phyloP scores from a whole-genome alignment of 2,888 invertebrate genomes.

The Caenorhabditis auriculariae region DNA sequence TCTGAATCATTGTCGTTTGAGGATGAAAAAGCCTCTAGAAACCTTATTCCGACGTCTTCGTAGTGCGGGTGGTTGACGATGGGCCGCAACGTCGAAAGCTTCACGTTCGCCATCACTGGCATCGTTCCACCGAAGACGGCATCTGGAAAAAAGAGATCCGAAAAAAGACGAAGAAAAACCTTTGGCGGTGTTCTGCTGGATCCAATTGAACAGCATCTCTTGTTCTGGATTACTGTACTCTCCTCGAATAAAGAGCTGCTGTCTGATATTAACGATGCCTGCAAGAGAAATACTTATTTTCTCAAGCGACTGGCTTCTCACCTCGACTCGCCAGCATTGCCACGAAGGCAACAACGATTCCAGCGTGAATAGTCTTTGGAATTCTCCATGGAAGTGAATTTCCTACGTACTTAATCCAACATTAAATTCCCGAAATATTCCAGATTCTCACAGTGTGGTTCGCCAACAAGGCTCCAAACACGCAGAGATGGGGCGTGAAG shows the following conservation, averaged over 20 bases:
- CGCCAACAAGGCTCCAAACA: slow-evolving; percentile 74
- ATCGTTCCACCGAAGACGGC: slow-evolving; percentile 84
- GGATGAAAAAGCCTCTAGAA: slow-evolving; percentile 13
- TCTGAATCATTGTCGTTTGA: slow-evolving; percentile 67
- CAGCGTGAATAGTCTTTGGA: slow-evolving; percentile 4
- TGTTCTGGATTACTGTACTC: slow-evolving; percentile 76
- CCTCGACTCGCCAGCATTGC: slow-evolving; percentile 20
- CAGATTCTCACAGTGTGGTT: no score
- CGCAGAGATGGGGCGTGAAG: slow-evolving; percentile 78
- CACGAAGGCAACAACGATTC: slow-evolving; percentile 15
- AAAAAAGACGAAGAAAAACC: slow-evolving; percentile 18
- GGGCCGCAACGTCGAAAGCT: slow-evolving; percentile 77
- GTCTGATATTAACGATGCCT: slow-evolving; percentile 22
- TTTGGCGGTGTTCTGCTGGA: slow-evolving; percentile 70
- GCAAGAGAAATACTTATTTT: background rate
- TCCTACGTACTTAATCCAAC: no score
- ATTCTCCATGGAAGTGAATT: slow-evolving; percentile 4
- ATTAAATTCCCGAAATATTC: no score
- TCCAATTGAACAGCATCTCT: slow-evolving; percentile 80
- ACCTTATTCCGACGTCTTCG: slow-evolving; percentile 80
- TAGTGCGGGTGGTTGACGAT: slow-evolving; percentile 86
- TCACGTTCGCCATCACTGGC: slow-evolving; percentile 80
- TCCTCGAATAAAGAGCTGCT: slow-evolving; percentile 69
- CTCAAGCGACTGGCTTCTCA: background rate
- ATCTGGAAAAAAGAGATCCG: slow-evolving; percentile 60